Evolutionary conservation across 2,797 vertebrate species (phyloP).

Genomic region (Catostomus latipinnis): DNA sequence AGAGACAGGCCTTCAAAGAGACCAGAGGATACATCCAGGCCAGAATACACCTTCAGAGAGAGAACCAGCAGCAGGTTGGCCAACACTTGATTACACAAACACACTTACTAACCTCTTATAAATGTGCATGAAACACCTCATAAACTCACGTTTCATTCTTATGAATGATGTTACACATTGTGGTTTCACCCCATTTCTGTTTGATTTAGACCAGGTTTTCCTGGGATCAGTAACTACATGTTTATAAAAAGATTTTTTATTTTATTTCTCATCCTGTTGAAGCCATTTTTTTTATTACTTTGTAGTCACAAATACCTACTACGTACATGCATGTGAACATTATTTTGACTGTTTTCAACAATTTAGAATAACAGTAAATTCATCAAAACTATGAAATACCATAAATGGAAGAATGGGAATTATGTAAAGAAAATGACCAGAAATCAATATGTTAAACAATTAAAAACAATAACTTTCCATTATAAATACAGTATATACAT

Average conservation of each 20-base stretch:
- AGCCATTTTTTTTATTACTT: not conserved
- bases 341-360: no score
- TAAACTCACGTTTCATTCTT: constrained; percentile 6
- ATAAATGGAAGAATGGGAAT: no score
- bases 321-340: not conserved
- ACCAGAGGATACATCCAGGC: constrained; percentile 96
- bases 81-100: constrained; percentile 19
- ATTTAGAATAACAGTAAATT: no score
- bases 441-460: no score
- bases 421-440: no score
- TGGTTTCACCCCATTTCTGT: not conserved
- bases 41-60: constrained; percentile 90
- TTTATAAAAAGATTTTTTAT: not conserved
- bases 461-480: no score
- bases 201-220: not conserved
- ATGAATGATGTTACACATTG: not conserved
- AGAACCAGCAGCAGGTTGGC: constrained; percentile 95
- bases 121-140: constrained; percentile 15
- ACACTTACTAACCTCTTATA: constrained; percentile 25
- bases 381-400: no score
- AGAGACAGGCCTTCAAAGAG: constrained; percentile 97
- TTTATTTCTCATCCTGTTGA: not conserved
- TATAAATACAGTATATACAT: no score
- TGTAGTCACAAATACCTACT: not conserved
- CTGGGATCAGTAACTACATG: not conserved